These are phyloP conservation scores for Varanus salvator DNA, from an alignment of 2,113 vertebrate genomes.

Conservation along the genomic window DNA sequence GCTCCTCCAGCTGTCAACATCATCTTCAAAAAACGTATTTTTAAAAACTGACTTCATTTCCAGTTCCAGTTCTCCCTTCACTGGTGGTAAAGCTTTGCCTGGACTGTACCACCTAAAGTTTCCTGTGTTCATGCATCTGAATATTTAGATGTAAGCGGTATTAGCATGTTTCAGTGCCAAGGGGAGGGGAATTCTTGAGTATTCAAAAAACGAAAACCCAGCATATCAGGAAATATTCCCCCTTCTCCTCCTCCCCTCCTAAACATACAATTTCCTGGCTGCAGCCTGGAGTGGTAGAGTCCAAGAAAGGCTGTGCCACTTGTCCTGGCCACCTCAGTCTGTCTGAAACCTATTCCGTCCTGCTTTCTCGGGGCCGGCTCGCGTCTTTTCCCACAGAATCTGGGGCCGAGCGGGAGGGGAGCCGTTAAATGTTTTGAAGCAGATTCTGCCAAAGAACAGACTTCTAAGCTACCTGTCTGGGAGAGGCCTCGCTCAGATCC, in stretches of 20 bases:
- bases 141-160: background rate
- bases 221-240: no score
- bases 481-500: conserved; percentile 14
- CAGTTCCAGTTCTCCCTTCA: background rate
- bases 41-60: no score
- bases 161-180: background rate
- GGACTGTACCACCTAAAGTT: background rate
- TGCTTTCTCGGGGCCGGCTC: accelerated
- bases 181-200: no score
- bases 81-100: background rate
- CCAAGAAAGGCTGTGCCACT: background rate
- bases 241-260: no score
- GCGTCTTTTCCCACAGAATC: background rate
- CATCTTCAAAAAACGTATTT: no score
- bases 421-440: background rate
- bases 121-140: no score
- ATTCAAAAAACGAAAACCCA: no score
- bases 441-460: background rate
- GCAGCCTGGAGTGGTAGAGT: background rate
- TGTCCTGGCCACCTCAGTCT: background rate
- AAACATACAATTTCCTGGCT: background rate
- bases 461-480: background rate
- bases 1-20: no score
- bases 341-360: background rate
- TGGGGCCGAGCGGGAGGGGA: background rate